Base-by-base conservation (phyloP, 2,888 invertebrate genomes). In the Actias luna region DNA sequence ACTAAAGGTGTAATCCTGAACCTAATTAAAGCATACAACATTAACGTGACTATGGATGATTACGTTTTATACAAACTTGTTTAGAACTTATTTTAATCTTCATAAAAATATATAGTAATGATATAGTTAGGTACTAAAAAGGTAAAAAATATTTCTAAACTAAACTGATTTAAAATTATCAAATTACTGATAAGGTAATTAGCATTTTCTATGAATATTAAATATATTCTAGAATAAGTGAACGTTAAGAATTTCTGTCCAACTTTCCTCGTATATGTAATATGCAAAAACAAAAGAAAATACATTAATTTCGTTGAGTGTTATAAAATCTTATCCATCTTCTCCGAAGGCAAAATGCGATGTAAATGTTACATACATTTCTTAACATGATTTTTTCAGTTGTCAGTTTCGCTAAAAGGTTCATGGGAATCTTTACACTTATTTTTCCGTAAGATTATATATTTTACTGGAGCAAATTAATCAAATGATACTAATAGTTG, bases 281-380 rank as follows among this genome's bases (percentile, higher is more conserved):
- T 61, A 36, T 39, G 57, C 55, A 36, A 55, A 60, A 52, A 36
- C 36, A 36, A 29, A 61, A 36, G 52, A 55, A 55, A 57, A 36
- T 8, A 55, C 61, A 36, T 55, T 57, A 61, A 57, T 36, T 61
- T 61, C 55, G 55, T 39, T 57, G 29, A 52, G 61, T 39, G 55
- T 2, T 22, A 50, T 50, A 10, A 25, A 22, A 46, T 46, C 46
- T 46, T 22, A 22, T 46, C 12, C 22, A 46, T 46, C 46, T 46
- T 46, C 46, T 22, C 46, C 10, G 5, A 46, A 25, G 25, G 18
- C 5, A 18, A 59, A 31, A 29, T 36, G 18, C 36, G 18, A 55
- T 25, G 36, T 35, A n/a, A 27, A 27, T 35, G 27, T 39, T 29
- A 61, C 52, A 10, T 39, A 57, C 35, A 57, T 35, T 18, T 29